Evolutionary conservation across 37 sponge, comb jelly and placozoan species (phyloP).

Genomic region (Lycopodina hypogea): DNA sequence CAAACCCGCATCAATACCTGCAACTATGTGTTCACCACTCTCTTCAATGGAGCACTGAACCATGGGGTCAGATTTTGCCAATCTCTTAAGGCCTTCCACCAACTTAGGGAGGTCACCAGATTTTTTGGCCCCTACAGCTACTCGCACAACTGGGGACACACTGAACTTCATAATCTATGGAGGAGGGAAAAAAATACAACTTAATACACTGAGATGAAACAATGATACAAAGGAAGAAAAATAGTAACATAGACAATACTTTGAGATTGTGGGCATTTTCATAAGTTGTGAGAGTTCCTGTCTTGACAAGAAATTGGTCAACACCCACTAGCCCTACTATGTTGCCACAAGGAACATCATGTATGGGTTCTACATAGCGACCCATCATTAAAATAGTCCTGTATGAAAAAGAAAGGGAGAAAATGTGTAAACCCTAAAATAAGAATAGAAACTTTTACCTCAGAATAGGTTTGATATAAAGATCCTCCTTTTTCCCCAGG

Average conservation of each 20-base stretch:
- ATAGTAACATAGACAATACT: constrained; percentile 29
- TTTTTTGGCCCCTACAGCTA: constrained; percentile 98
- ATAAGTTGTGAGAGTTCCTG: constrained; percentile 94
- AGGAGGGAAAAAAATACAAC: background rate
- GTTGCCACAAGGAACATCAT: constrained; percentile 99
- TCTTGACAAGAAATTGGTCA: constrained; percentile 98
- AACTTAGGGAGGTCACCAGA: constrained; percentile 95
- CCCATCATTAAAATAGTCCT: constrained; percentile 99
- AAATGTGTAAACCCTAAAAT: background rate
- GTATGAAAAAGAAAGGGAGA: background rate
- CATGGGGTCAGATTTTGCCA: constrained; percentile 99
- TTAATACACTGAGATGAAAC: background rate
- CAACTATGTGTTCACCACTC: constrained; percentile 99
- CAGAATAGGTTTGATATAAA: constrained; percentile 89
- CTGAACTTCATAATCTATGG: constrained; percentile 97
- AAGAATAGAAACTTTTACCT: constrained; percentile 37
- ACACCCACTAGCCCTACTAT: constrained; percentile 98
- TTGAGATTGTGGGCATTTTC: constrained; percentile 96
- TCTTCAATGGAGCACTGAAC: constrained; percentile 96
- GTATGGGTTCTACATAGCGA: constrained; percentile 89
- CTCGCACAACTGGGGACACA: constrained; percentile 98
- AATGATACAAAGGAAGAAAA: background rate
- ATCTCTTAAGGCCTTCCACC: constrained; percentile 96
- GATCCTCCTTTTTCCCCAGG: constrained; percentile 96
- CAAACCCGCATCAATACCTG: constrained; percentile 65